A percentile compares a stretch with the other conserved stretches of the same genome.
These are phyloP conservation scores for Himalopsyche anomala DNA, from an alignment of 2,888 invertebrate genomes.

Conservation along the genomic window DNA sequence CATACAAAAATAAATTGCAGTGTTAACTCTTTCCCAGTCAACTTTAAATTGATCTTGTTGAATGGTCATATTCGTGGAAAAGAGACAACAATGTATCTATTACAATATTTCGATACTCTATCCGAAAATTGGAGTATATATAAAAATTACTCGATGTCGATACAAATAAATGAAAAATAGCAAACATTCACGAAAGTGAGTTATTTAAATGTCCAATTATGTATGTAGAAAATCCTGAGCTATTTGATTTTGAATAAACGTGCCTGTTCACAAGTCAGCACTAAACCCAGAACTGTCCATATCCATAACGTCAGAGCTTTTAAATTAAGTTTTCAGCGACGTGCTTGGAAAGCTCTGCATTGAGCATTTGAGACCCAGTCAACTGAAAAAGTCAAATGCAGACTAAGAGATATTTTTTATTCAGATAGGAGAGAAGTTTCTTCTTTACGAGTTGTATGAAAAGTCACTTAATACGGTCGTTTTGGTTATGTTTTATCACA, in stretches of 20 bases:
- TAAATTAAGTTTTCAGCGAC: constrained; percentile 37
- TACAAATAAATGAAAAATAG: neutral
- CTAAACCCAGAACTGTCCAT: constrained; percentile 28
- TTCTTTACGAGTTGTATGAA: constrained; percentile 32
- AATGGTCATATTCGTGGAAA: too few species aligned
- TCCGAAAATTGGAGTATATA: too few species aligned
- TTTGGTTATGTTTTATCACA: constrained; percentile 17
- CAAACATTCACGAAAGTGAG: neutral
- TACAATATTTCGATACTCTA: too few species aligned
- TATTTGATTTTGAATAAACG: constrained; percentile 11
- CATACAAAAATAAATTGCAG: too few species aligned
- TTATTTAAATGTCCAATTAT: neutral
- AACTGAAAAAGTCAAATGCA: constrained; percentile 42
- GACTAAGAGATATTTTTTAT: constrained; percentile 40
- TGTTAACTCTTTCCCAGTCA: too few species aligned
- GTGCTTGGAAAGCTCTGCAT: constrained; percentile 43
- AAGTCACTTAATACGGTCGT: constrained; percentile 15
- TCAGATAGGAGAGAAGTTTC: neutral
- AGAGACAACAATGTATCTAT: too few species aligned
- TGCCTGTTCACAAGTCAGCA: constrained; percentile 32
- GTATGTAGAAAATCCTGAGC: neutral
- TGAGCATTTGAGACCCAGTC: constrained; percentile 22
- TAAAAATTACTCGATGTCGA: neutral
- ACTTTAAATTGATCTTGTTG: too few species aligned
- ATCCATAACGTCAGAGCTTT: constrained; percentile 32